Base-by-base conservation (phyloP, 2,888 invertebrate genomes). In the Spisula subtruncata region DNA sequence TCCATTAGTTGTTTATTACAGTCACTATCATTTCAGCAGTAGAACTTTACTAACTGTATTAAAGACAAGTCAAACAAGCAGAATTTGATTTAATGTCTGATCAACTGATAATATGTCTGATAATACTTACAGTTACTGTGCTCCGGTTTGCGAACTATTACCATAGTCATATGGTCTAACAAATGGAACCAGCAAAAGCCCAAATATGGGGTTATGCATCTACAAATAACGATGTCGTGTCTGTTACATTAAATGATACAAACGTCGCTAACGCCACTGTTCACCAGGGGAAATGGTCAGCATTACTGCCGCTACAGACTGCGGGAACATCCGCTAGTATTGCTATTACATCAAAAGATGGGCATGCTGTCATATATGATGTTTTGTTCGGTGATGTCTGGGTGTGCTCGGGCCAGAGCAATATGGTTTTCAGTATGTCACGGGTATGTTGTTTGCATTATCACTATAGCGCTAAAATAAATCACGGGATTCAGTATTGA, bases 381-480 rank as follows among this genome's bases (percentile, higher is more conserved):
- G 96, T 96, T 16, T 84, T 96, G 83, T 96, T 96, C 92, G 96
- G 96, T 16, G 96, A 96, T 87, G 96, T 96, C 0, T 96, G 96
- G 96, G 48, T 96, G 10, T 96, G 96, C 86, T 96, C 96, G 46
- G 96, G 96, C 51, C 96, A 96, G 89, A 95, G 95, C 84, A 96
- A 96, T 87, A 96, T 96, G 96, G 91, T 91, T 88, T 95, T 95
- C 88, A 84, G 89, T 4, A 90, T 94, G 80, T 81, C 32, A n/a
- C 41, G 88, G 51, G 90, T 91, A 87, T 51, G 51, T 51, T 16
- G 14, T 51, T 51, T 51, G 16, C 14, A 16, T 51, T 16, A 51
- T 51, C 14, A 12, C 1, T 51, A 41, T 41, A 41, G 41, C 41
- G 2, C 41, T 41, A 41, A 8, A 2, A 41, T 41, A 41, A 41